A percentile compares a stretch with the other conserved stretches of the same genome.
Evolutionary conservation across 2,797 vertebrate genomes (phyloP).

Genomic region (Pseudocheirus occidentalis): DNA sequence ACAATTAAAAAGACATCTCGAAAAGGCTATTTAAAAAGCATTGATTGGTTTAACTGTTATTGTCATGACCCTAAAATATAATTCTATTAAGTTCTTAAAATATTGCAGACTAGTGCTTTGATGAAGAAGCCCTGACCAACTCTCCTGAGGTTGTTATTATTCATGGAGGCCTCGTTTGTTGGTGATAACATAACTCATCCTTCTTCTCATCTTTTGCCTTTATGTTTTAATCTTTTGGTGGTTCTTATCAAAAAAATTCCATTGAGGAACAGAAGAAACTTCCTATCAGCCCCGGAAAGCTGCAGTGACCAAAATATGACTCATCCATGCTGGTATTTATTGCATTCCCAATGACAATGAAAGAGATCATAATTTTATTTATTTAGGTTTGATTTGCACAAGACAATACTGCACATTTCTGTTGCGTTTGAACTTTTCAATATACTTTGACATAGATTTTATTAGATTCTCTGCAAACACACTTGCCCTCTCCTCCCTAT

Average conservation of each 20-base stretch:
- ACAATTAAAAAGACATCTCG: constrained; percentile 74
- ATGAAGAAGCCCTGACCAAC: constrained; percentile 68
- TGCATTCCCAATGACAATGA: not conserved
- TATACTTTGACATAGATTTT: constrained; percentile 28
- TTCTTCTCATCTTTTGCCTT: constrained; percentile 49
- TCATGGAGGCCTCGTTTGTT: constrained; percentile 67
- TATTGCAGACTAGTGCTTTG: constrained; percentile 74
- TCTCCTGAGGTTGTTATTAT: constrained; percentile 56
- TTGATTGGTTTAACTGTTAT: constrained; percentile 78
- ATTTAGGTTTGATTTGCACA: constrained; percentile 8
- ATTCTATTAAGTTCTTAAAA: constrained; percentile 80
- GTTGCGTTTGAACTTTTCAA: not conserved
- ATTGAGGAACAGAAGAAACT: constrained; percentile 21
- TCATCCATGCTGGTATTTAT: not conserved
- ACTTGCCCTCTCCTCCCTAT: not conserved
- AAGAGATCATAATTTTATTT: not conserved
- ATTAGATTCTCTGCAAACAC: constrained; percentile 33
- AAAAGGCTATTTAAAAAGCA: constrained; percentile 80
- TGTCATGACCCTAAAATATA: constrained; percentile 81
- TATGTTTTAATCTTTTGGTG: constrained; percentile 54
- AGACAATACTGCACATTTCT: not conserved
- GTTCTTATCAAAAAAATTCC: constrained; percentile 48
- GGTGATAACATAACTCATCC: constrained; percentile 9
- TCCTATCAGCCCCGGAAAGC: not conserved
- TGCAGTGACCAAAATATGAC: not conserved